A percentile compares a stretch with the other conserved stretches of the same genome.
phyloP scores from a whole-genome alignment of 2,797 vertebrate genomes.

The Trachurus trachurus region DNA sequence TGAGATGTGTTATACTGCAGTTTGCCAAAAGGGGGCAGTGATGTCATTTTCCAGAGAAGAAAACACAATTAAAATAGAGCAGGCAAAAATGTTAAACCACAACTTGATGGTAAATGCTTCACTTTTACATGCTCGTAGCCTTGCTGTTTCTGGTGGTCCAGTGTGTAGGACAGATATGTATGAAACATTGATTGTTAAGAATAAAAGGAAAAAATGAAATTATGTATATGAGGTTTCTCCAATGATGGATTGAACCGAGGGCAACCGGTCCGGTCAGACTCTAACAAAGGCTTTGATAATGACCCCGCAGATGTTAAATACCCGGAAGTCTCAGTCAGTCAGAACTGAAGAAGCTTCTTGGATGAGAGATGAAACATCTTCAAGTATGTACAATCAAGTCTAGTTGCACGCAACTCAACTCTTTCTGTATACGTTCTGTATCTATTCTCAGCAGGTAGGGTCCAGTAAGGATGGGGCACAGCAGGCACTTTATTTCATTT shows the following conservation, averaged over 20 bases:
- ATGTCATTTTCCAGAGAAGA: conserved; percentile 45
- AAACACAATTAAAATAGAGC: conserved; percentile 20
- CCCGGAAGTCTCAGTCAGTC: too few species aligned
- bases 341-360: too few species aligned
- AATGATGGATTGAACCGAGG: too few species aligned
- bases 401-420: too few species aligned
- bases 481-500: neutral
- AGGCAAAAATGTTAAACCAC: conserved; percentile 45
- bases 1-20: conserved; percentile 63
- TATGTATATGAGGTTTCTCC: too few species aligned
- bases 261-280: too few species aligned
- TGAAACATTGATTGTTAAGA: neutral
- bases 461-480: neutral
- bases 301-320: too few species aligned
- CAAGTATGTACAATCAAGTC: too few species aligned
- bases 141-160: conserved; percentile 23
- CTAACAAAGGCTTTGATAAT: too few species aligned
- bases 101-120: conserved; percentile 38
- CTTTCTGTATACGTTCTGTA: neutral
- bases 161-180: neutral
- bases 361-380: too few species aligned
- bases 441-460: neutral
- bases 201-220: neutral
- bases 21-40: conserved; percentile 79
- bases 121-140: conserved; percentile 34